Conservation (phyloP, 1,140 invertebrate genomes). For the Aphaenogaster rudis region DNA sequence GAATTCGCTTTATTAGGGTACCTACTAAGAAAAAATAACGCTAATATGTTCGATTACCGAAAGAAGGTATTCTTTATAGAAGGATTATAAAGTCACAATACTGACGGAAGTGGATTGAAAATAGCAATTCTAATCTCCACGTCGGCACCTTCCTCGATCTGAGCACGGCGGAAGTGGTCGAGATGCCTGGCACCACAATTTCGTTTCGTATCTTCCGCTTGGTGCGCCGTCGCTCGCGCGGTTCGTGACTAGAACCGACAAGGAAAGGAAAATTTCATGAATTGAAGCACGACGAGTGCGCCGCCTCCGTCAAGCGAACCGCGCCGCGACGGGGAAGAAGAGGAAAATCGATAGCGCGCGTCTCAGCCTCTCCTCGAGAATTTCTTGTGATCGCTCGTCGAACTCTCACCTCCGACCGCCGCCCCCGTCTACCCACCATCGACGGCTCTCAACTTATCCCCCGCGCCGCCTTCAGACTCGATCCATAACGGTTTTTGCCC, state of each 20-base stretch:
- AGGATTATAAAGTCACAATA: not conserved
- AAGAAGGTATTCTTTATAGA: slow-evolving; percentile 9
- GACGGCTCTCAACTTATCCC: slow-evolving; percentile 71
- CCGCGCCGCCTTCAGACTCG: slow-evolving; percentile 64
- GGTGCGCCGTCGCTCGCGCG: slow-evolving; percentile 34
- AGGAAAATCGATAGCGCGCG: slow-evolving; percentile 75
- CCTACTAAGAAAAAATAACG: not conserved
- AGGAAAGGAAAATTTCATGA: slow-evolving; percentile 74
- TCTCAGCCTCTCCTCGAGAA: slow-evolving; percentile 69
- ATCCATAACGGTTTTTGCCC: slow-evolving; percentile 76
- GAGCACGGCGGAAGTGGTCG: slow-evolving; percentile 45
- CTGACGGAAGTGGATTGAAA: slow-evolving; percentile 29
- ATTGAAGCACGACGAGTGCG: slow-evolving; percentile 72
- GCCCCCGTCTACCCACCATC: slow-evolving; percentile 34
- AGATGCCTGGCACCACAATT: slow-evolving; percentile 67
- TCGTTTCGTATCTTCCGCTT: slow-evolving; percentile 67
- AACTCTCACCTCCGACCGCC: slow-evolving; percentile 73
- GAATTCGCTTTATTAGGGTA: not conserved
- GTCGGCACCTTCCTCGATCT: slow-evolving; percentile 18
- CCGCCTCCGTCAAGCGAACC: slow-evolving; percentile 55
- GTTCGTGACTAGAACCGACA: slow-evolving; percentile 60
- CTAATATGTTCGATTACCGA: not conserved
- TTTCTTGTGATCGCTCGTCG: slow-evolving; percentile 78
- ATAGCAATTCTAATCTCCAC: slow-evolving; percentile 53
- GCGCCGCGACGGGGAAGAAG: slow-evolving; percentile 63